Conservation (phyloP, 2,113 vertebrate genomes). For the Osmerus eperlanus region DNA sequence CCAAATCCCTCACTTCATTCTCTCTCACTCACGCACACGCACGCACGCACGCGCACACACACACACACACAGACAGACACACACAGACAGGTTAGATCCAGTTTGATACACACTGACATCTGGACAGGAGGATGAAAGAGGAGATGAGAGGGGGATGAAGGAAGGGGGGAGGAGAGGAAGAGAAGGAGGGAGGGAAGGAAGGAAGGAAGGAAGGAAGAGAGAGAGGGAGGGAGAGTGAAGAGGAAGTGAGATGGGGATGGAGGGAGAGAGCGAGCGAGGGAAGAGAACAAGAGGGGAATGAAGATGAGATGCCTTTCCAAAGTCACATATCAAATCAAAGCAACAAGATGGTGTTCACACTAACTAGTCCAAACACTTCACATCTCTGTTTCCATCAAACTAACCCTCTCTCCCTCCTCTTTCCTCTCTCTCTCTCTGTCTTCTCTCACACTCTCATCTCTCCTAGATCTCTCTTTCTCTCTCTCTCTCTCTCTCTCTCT, state of each 20-base stretch:
- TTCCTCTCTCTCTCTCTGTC: too few relatives aligned
- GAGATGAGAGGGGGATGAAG: background rate
- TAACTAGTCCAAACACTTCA: too few relatives aligned
- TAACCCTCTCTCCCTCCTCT: too few relatives aligned
- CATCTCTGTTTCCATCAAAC: too few relatives aligned
- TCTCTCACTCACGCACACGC: background rate
- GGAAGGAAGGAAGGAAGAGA: slow-evolving; percentile 24
- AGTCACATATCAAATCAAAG: too few relatives aligned
- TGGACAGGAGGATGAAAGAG: background rate
- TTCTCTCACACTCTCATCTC: too few relatives aligned
- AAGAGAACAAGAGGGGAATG: too few relatives aligned
- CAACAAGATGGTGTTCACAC: too few relatives aligned
- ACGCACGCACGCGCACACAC: background rate
- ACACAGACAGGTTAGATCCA: background rate
- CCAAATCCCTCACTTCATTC: background rate
- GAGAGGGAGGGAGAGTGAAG: background rate
- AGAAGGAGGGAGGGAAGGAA: background rate
- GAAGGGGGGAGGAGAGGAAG: background rate
- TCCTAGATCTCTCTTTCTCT: too few relatives aligned
- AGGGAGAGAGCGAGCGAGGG: too few relatives aligned
- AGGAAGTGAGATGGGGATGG: background rate
- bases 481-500: too few relatives aligned
- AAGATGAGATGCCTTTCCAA: too few relatives aligned
- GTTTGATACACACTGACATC: background rate
- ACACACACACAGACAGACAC: background rate